Conservation (phyloP, 2,797 vertebrate genomes). For the Microctenopoma lineatum region DNA sequence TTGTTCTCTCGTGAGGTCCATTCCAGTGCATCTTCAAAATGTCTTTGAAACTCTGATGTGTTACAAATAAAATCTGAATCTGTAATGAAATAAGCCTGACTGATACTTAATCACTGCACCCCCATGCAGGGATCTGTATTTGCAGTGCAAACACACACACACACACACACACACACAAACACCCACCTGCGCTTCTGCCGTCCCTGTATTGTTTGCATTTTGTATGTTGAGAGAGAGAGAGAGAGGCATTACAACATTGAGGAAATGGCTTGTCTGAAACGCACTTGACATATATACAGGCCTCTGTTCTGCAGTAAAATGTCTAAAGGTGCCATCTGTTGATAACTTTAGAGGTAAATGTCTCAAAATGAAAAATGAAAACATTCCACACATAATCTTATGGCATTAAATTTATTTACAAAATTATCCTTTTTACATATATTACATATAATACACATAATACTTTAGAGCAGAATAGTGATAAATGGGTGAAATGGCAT, state of each 20-base stretch:
- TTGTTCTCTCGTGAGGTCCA: slow-evolving; percentile 6
- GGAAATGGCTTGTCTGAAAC: no score
- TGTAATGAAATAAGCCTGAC: not conserved
- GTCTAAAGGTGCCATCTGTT: not conserved
- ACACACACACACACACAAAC: no score
- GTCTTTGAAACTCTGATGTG: slow-evolving; percentile 5
- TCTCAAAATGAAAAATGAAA: slow-evolving; percentile 1
- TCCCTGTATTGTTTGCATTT: not conserved
- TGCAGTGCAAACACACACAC: no score
- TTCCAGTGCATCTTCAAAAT: not conserved
- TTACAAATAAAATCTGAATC: no score
- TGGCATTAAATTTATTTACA: slow-evolving; percentile 82
- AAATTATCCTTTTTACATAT: slow-evolving; percentile 81
- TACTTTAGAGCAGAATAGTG: slow-evolving; percentile 47
- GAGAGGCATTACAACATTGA: not conserved
- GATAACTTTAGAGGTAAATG: not conserved
- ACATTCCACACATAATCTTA: slow-evolving; percentile 12
- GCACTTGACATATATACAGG: no score
- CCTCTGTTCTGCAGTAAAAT: not conserved
- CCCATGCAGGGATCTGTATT: no score
- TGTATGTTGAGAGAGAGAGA: not conserved
- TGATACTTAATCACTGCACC: not conserved
- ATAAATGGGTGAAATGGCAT: slow-evolving; percentile 15
- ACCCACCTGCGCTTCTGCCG: not conserved
- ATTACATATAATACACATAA: slow-evolving; percentile 85